These are phyloP conservation scores for Agonopterix heracliana DNA, from an alignment of 2,888 invertebrate genomes.

Conservation along the genomic window DNA sequence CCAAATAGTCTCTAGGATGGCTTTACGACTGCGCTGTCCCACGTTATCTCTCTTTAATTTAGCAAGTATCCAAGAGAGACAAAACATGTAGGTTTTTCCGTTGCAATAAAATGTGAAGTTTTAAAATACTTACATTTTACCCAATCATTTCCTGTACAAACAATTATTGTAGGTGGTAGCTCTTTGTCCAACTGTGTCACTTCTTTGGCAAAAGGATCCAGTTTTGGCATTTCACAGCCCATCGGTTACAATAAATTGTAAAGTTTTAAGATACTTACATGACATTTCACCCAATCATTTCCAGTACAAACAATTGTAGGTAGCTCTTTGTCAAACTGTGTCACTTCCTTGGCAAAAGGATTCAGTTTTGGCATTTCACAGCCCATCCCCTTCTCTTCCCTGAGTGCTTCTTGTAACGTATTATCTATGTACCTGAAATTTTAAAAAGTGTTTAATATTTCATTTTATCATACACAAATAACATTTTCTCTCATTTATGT, in stretches of 20 bases:
- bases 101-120: no score
- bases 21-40: no score
- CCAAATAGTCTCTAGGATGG: no score
- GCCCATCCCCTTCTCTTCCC: constrained; percentile 52
- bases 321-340: constrained; percentile 80
- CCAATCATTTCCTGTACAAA: constrained; percentile 85
- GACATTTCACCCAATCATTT: constrained; percentile 87
- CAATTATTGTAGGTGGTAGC: constrained; percentile 76
- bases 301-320: constrained; percentile 79
- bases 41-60: no score
- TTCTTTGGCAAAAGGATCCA: constrained; percentile 77
- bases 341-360: constrained; percentile 81
- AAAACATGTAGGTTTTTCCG: no score
- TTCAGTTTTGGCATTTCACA: constrained; percentile 63
- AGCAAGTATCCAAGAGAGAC: no score
- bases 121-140: constrained; percentile 78
- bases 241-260: no score
- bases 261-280: constrained; percentile 65
- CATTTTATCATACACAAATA: no score
- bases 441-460: no score
- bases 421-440: neutral
- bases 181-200: constrained; percentile 83
- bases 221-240: constrained; percentile 60
- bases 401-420: constrained; percentile 35
- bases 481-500: no score